phyloP scores from a whole-genome alignment of 2,888 invertebrate species.

The Mesorhabditis sp. region DNA sequence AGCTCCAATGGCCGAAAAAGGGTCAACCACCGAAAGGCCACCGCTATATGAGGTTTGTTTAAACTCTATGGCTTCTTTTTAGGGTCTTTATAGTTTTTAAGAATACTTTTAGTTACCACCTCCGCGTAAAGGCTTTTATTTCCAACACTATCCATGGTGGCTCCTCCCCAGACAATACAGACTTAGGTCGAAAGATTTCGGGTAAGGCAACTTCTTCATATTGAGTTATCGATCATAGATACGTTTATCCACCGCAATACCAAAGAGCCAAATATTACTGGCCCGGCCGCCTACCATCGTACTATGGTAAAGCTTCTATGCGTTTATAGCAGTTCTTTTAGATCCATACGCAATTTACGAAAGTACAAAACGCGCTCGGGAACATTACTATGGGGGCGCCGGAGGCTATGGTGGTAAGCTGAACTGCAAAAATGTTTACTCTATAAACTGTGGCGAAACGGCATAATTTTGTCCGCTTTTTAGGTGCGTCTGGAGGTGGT shows the following conservation, averaged over 20 bases:
- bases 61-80: no score
- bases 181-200: slow-evolving; percentile 20
- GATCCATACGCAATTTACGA: slow-evolving; percentile 4
- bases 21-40: no score
- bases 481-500: background rate
- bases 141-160: slow-evolving; percentile 39
- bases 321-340: background rate
- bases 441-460: no score
- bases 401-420: background rate
- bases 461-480: no score
- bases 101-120: background rate
- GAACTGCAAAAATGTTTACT: background rate
- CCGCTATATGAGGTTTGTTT: no score
- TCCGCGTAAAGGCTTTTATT: slow-evolving; percentile 26
- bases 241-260: slow-evolving; percentile 29
- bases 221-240: slow-evolving; percentile 22
- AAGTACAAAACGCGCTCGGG: background rate
- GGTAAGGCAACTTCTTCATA: background rate
- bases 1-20: background rate
- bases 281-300: slow-evolving; percentile 17
- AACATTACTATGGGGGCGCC: background rate
- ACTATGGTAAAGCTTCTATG: background rate
- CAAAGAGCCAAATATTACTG: slow-evolving; percentile 20
- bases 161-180: slow-evolving; percentile 28
- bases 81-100: no score